phyloP scores from a whole-genome alignment of 2,888 invertebrate genomes.

The Phytoseiulus persimilis region DNA sequence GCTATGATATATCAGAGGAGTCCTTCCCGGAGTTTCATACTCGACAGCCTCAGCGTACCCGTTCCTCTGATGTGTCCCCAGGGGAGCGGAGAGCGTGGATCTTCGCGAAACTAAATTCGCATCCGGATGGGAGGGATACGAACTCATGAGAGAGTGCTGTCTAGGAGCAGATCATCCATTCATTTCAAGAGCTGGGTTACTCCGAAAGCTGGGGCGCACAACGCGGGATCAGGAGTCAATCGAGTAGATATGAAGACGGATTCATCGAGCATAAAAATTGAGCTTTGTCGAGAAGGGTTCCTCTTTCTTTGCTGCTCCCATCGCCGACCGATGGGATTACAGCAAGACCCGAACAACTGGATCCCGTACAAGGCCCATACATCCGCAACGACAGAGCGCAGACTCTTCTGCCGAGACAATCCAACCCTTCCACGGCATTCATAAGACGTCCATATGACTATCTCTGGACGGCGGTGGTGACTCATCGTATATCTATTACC shows the following conservation, averaged over 20 bases:
- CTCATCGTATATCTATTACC: not conserved
- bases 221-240: not conserved
- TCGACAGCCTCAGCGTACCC: no score
- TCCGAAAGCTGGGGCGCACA: not conserved
- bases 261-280: slow-evolving; percentile 36
- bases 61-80: no score
- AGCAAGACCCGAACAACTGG: not conserved
- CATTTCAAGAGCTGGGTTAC: not conserved
- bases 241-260: slow-evolving; percentile 31
- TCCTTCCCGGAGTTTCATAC: no score
- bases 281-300: not conserved
- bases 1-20: no score
- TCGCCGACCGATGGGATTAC: not conserved
- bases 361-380: not conserved
- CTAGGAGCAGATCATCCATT: not conserved
- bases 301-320: not conserved
- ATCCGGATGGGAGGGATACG: not conserved
- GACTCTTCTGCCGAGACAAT: not conserved
- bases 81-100: no score
- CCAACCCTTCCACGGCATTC: not conserved
- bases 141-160: not conserved
- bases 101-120: not conserved
- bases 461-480: not conserved
- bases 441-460: not conserved
- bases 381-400: not conserved